Evolutionary conservation across 1,140 invertebrate genomes (phyloP), one percentile per base, ranked within the genome.

Genomic region (Magallana angulata): DNA sequence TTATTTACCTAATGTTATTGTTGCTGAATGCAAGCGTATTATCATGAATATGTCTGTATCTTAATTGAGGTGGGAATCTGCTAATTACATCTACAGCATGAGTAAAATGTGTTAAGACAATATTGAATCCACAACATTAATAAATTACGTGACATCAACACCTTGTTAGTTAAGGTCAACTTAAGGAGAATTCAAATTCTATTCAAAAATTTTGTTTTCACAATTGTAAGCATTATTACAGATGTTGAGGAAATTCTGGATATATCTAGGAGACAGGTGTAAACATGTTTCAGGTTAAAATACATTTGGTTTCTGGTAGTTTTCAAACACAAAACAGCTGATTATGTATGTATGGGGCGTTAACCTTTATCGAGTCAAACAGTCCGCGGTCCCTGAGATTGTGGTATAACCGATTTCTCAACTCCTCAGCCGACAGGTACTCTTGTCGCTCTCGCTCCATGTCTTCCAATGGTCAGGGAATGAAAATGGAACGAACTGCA

Each of bases 281-380:
- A 12, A 82, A 82, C 80, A 82, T 48, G 80, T 16, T 82, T 16
- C 18, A 11, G 57, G 6, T 9, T 16, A 36, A 48, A 57, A 56
- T 36, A 11, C 1, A 81, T n/a, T 48, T 82, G 7, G 5, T 57
- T 16, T 56, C 3, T 48, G 16, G 7, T 56, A 82, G 12, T 7
- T 14, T 48, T 8, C 30, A 8, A 30, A 24, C 18, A 18, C 18
- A 24, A 30, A 11, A 71, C 24, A 24, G 9, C 9, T 24, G 18
- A 71, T 18, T 30, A 7, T 8, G 4, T 8, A 71, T 9, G 14
- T 16, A 12, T n/a, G 9, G 48, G 48, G 48, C 16, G 14, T 8
- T 68, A 89, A 94, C 93, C 91, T 94, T 94, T 60, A 94, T 91
- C 0, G 90, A 90, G 87, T 94, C 91, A 7, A 94, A 91, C 57